Evolutionary conservation across 2,888 invertebrate species (phyloP), one percentile per base, ranked within the genome.

Genomic region (Corbicula japonica): DNA sequence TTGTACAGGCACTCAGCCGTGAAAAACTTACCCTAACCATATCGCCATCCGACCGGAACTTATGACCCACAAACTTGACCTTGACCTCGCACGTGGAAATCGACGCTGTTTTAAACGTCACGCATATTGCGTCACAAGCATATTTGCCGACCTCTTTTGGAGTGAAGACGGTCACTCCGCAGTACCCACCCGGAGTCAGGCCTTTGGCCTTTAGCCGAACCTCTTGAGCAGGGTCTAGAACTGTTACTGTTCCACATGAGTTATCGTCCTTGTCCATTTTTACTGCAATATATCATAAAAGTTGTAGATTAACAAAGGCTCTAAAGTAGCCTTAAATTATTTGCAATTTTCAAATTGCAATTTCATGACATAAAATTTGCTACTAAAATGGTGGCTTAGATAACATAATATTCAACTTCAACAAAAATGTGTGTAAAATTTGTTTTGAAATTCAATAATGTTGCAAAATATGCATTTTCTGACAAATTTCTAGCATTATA

Each of bases 11-110:
- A n/a, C n/a, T n/a, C n/a, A n/a, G n/a, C n/a, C n/a, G 18, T 10
- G 30, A 15, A 10, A 5, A 21, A 41, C 56, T 26, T 70, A 83
- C 83, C 83, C 50, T 76, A 12, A 62, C 69, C 26, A 72, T 18
- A 56, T 83, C 83, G 30, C 83, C 83, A 18, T n/a, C 69, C 46
- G 65, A 73, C 32, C 76, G 58, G 52, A 83, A 83, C 28, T 54
- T 70, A 61, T 83, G 83, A 35, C 83, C 83, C 1, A 83, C 58
- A 62, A 83, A 83, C 41, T 83, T 83, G 34, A 83, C 56, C 62
- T 83, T 83, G 35, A 76, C 70, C 26, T 83, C 76, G 63, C 83
- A 83, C 4, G 76, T 76, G 35, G 58, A 60, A 18, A 79, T 69
- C 10, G 76, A 76, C 18, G 76, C 83, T 10, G 73, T 76, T 56